Percentiles rank a stretch among this genome's conserved stretches.
Evolutionary conservation across 2,888 invertebrate genomes (phyloP).

Genomic region (Synergus umbraculus): DNA sequence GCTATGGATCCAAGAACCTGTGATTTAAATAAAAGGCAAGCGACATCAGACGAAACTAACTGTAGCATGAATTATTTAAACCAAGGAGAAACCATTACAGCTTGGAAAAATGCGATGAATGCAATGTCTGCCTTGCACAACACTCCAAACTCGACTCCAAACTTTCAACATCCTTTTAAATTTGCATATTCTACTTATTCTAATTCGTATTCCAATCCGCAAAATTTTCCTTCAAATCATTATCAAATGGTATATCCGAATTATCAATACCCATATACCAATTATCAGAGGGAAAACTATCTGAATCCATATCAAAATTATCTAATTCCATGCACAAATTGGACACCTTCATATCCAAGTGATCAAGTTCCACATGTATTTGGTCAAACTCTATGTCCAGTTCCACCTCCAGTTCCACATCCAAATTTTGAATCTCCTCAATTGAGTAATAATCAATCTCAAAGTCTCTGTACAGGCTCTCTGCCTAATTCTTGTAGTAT

Average conservation of each 20-base stretch:
- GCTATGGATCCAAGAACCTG: background rate
- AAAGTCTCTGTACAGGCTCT: background rate
- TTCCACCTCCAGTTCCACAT: background rate
- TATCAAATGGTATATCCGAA: background rate
- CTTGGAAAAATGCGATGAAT: background rate
- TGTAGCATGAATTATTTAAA: background rate
- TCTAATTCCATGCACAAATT: background rate
- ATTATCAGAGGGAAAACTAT: background rate
- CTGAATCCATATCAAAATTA: background rate
- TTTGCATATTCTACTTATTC: background rate
- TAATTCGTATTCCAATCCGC: background rate
- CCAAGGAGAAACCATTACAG: background rate
- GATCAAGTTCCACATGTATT: background rate
- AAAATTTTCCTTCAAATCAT: background rate
- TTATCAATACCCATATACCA: background rate
- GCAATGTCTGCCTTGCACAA: background rate
- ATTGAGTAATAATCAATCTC: background rate
- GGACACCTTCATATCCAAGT: background rate
- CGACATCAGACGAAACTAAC: background rate
- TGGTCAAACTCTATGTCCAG: background rate
- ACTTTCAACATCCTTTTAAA: background rate
- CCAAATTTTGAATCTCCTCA: background rate
- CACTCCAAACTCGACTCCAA: background rate
- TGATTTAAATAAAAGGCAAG: background rate
- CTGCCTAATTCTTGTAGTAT: background rate